Evolutionary conservation across 37 sponge, comb jelly and placozoan species (phyloP).

Genomic region (Ianthella basta): DNA sequence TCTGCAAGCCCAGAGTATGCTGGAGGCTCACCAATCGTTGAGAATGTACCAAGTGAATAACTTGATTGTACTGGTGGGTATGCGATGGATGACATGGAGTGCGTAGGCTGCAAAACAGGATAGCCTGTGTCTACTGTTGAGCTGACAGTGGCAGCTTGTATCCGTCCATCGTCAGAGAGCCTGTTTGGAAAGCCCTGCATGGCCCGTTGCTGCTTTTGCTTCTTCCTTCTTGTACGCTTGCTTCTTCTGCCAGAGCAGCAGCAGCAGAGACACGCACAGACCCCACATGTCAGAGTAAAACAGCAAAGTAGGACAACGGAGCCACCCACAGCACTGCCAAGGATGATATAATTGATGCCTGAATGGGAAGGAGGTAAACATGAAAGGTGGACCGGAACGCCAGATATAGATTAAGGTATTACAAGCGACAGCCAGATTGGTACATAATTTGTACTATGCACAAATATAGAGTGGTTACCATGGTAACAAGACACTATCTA

Average conservation of each 20-base stretch:
- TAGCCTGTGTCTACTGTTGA: neutral
- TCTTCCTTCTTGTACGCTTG: neutral
- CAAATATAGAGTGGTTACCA: too few relatives aligned
- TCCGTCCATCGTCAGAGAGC: neutral
- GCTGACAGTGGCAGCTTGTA: neutral
- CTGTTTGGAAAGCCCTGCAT: neutral
- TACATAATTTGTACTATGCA: too few relatives aligned
- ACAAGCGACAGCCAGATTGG: too few relatives aligned
- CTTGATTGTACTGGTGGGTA: too few relatives aligned
- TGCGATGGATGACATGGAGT: neutral
- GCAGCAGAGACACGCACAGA: neutral
- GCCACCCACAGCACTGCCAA: too few relatives aligned
- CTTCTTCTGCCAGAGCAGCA: neutral
- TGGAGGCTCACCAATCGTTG: neutral
- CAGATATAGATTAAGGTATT: too few relatives aligned
- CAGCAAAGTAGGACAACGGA: neutral
- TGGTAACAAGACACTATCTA: too few relatives aligned
- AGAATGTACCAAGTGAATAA: too few relatives aligned
- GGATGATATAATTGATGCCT: too few relatives aligned
- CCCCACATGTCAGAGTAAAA: neutral
- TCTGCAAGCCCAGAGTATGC: neutral
- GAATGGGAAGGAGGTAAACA: too few relatives aligned
- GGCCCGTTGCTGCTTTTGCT: neutral
- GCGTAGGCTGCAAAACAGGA: neutral
- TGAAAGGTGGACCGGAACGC: too few relatives aligned